Evolutionary conservation across 2,113 vertebrate genomes (phyloP), one percentile per base, ranked within the genome.

Genomic region (Cynocephalus volans): DNA sequence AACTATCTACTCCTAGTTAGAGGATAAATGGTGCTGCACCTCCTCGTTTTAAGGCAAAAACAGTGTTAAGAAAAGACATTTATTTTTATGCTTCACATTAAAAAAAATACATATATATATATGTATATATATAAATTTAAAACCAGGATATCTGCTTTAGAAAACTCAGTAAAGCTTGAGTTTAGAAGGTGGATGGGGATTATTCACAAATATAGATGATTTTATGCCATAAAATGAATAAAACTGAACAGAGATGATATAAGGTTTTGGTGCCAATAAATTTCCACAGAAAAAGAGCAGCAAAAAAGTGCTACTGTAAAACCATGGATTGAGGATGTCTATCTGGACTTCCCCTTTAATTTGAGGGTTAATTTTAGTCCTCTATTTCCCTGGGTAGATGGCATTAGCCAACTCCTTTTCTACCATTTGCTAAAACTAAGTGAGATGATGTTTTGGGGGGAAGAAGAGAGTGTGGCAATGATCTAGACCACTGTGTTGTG

Each of bases 71-170:
- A 97, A 96, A 97, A 83, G 70, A 97, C 56, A 73, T 94, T 94
- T 54, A 52, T 97, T 96, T 97, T 96, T 93, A 90, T 93, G 26
- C 54, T 97, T 98, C 92, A 90, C 82, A 93, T 82, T n/a, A n/a
- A n/a, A n/a, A n/a, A n/a, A n/a, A n/a, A n/a, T n/a, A n/a, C n/a
- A n/a, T n/a, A n/a, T n/a, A n/a, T n/a, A n/a, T n/a, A n/a, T n/a
- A n/a, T n/a, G n/a, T 62, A 89, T 31, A 41, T 58, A 87, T 98
- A 67, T 97, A 96, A 96, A 95, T 93, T 94, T 97, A 97, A 97
- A 97, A 89, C 33, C 73, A 24, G 9, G 50, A 96, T 82, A 54
- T 26, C 54, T 96, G 4, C 80, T 93, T 97, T 95, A 83, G 50
- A 90, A 96, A 97, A 82, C n/a, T 91, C 41, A 73, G 62, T 10